phyloP scores from a whole-genome alignment of 1,140 invertebrate genomes.

The Brachionus sp. region DNA sequence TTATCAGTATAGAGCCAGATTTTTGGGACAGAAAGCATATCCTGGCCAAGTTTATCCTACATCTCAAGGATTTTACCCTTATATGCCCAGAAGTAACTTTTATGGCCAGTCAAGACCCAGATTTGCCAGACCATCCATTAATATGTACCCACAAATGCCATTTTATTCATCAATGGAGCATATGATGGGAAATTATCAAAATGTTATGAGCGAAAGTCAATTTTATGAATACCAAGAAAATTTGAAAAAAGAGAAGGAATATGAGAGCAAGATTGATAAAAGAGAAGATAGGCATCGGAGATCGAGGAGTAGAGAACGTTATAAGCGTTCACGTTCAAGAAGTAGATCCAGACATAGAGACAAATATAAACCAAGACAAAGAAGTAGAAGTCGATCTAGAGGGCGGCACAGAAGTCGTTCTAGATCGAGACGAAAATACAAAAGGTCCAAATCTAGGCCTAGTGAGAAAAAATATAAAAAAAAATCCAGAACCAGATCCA shows the following conservation, averaged over 20 bases:
- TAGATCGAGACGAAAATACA: constrained; percentile 1
- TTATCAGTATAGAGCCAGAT: constrained; percentile 2
- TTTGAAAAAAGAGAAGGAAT: constrained; percentile 8
- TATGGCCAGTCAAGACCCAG: background rate
- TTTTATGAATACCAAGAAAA: constrained; percentile 41
- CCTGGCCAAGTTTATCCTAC: background rate
- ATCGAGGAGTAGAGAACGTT: background rate
- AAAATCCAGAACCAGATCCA: background rate
- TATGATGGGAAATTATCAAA: background rate
- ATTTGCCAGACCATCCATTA: background rate
- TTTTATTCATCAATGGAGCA: background rate
- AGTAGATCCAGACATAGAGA: background rate
- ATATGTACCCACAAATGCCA: background rate
- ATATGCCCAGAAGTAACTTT: background rate
- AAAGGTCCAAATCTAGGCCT: background rate
- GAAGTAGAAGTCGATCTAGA: background rate
- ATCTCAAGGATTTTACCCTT: background rate
- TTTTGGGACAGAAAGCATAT: background rate
- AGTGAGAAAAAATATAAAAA: constrained; percentile 23
- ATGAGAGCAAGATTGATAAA: background rate
- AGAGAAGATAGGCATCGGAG: background rate
- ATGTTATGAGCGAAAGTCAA: background rate
- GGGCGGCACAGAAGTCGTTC: background rate
- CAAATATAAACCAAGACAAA: background rate
- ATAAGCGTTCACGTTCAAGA: background rate